Conservation (phyloP, 2,113 vertebrate species). For the Muntiacus reevesi region DNA sequence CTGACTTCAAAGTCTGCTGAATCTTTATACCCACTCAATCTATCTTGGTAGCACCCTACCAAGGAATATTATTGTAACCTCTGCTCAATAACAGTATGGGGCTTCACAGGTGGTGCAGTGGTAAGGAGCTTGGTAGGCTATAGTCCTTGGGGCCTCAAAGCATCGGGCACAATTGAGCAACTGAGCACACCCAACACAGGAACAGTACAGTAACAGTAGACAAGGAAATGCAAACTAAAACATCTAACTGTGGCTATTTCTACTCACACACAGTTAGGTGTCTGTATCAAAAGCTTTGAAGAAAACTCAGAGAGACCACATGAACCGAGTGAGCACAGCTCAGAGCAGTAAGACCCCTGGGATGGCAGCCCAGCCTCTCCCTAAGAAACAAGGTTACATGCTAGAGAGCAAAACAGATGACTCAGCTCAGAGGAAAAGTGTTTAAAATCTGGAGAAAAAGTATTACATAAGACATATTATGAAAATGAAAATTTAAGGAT, state of each 20-base stretch:
- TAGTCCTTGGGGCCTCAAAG: background rate
- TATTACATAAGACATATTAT: background rate
- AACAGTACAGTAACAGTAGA: background rate
- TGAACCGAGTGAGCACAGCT: background rate
- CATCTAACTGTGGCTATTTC: background rate
- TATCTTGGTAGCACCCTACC: background rate
- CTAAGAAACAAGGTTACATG: background rate
- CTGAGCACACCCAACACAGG: background rate
- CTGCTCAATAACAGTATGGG: background rate
- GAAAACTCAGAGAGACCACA: background rate
- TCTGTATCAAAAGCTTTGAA: background rate
- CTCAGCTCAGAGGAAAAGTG: background rate
- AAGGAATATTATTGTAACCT: background rate
- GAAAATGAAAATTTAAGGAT: conserved; percentile 43
- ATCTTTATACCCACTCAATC: background rate
- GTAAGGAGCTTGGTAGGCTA: background rate
- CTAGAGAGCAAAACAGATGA: background rate
- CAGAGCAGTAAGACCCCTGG: background rate
- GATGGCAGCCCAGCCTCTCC: background rate
- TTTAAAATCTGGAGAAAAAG: background rate
- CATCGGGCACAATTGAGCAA: background rate
- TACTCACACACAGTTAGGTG: background rate
- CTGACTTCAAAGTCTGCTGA: background rate
- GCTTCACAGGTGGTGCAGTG: background rate
- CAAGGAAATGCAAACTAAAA: background rate